Conservation (phyloP, 2,113 vertebrate genomes). For the Carollia perspicillata region DNA sequence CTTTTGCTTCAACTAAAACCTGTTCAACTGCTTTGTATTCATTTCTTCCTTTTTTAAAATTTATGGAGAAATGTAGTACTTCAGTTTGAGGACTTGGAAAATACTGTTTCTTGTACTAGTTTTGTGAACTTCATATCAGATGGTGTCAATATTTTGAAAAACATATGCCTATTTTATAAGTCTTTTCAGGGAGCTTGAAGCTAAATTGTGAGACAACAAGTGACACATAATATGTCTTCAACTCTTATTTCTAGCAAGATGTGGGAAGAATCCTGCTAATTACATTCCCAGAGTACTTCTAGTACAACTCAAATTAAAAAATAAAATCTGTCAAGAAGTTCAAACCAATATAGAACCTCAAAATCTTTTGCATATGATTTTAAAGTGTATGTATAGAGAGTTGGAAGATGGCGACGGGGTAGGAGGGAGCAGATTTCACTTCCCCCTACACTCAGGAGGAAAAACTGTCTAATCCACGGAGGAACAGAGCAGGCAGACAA, state of each 20-base stretch:
- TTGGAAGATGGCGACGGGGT: no score
- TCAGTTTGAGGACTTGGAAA: not conserved
- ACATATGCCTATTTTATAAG: not conserved
- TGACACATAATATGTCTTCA: not conserved
- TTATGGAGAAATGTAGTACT: not conserved
- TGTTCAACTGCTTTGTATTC: not conserved
- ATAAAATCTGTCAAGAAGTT: slow-evolving; percentile 5
- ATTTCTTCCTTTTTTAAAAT: not conserved
- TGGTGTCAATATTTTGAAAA: not conserved
- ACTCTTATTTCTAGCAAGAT: not conserved
- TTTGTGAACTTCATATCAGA: not conserved
- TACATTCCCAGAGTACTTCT: not conserved
- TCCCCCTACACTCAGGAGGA: no score
- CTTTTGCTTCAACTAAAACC: not conserved
- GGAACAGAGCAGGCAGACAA: no score
- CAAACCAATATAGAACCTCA: not conserved
- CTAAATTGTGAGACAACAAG: slow-evolving; percentile 10
- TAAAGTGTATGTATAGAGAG: not conserved
- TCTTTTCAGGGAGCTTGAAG: not conserved
- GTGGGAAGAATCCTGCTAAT: not conserved
- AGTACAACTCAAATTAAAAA: not conserved
- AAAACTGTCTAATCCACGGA: no score
- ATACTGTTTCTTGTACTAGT: not conserved
- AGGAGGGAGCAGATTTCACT: no score
- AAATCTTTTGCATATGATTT: not conserved